Percentiles rank a stretch among this genome's conserved stretches.
These are phyloP conservation scores for Dicyrtoma fusca DNA, from an alignment of 2,888 invertebrate genomes.

Conservation along the genomic window DNA sequence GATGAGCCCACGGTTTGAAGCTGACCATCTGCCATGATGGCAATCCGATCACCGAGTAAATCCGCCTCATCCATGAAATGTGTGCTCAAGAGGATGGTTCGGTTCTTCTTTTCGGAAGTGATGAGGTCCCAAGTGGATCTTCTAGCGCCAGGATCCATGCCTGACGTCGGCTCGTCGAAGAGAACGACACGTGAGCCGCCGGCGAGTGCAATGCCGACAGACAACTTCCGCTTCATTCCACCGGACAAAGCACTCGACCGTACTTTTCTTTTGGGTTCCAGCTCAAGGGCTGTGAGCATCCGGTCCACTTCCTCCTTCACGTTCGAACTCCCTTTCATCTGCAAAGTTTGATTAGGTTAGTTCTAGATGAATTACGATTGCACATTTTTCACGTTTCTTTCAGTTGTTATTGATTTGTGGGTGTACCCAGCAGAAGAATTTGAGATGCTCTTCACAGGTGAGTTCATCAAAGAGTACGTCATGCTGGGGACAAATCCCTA, in stretches of 20 bases:
- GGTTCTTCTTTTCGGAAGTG: slow-evolving; percentile 66
- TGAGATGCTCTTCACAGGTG: slow-evolving; percentile 78
- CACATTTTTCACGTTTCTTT: no score
- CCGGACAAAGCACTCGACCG: slow-evolving; percentile 73
- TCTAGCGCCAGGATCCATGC: slow-evolving; percentile 62
- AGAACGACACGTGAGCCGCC: no score
- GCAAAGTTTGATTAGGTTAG: slow-evolving; percentile 3
- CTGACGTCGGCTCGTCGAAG: no score
- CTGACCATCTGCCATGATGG: slow-evolving; percentile 76
- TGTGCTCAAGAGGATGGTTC: slow-evolving; percentile 86
- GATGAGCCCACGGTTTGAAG: no score
- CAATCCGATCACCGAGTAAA: slow-evolving; percentile 84
- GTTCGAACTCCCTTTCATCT: slow-evolving; percentile 68
- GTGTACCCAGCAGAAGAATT: slow-evolving; percentile 76
- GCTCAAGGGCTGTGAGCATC: slow-evolving; percentile 67
- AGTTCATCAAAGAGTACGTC: no score
- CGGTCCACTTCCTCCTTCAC: slow-evolving; percentile 64
- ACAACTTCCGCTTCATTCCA: no score
- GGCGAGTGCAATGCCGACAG: slow-evolving; percentile 81
- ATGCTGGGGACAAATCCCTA: slow-evolving; percentile 92
- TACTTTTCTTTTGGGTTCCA: slow-evolving; percentile 68
- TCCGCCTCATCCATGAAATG: no score
- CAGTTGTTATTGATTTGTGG: no score
- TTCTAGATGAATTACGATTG: no score
- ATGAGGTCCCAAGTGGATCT: slow-evolving; percentile 59